Base-by-base conservation (phyloP, 2,888 invertebrate species). In the Eugnorisma glareosa region DNA sequence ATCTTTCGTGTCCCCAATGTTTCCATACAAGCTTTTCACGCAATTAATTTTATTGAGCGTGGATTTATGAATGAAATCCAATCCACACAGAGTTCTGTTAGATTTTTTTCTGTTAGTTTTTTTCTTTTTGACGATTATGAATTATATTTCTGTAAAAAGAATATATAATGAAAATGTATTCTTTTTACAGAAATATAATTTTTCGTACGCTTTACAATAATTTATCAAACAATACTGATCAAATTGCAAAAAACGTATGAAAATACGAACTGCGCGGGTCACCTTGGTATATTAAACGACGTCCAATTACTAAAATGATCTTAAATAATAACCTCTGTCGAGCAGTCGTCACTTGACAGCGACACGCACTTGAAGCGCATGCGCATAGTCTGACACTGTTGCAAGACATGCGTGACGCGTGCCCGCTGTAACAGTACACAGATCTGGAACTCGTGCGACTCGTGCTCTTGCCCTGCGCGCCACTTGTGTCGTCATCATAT, bases 401-500 rank as follows among this genome's bases (percentile, higher is more conserved):
- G 67, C 68, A 67, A 76, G 74, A 85, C 81, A 81, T 81, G 88
- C 87, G 84, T 88, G 86, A 85, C 85, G 82, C 54, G 74, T 69
- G 73, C 73, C 87, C 82, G 80, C 69, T 76, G 79, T 86, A 88
- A 88, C 88, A 83, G 88, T 88, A 87, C 69, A 74, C 67, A 75
- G 71, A 69, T 78, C 71, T 79, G 69, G 75, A 76, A 73, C 78
- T 68, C 61, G 21, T 31, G 61, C 64, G n/a, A 21, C 77, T 72
- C 54, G 48, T 10, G 35, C 63, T 57, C 28, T 5, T 63, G 48
- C 31, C 18, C 48, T 48, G 15, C n/a, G 45, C 57, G 74, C 66
- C 66, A 69, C 45, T 35, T 37, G 73, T 80, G 75, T 82, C 77
- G 75, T 82, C 73, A 75, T 28, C 15, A 40, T 57, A 28, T 45